Evolutionary conservation across 2,888 invertebrate genomes (phyloP).

Genomic region (Ommatoiulus sabulosus): DNA sequence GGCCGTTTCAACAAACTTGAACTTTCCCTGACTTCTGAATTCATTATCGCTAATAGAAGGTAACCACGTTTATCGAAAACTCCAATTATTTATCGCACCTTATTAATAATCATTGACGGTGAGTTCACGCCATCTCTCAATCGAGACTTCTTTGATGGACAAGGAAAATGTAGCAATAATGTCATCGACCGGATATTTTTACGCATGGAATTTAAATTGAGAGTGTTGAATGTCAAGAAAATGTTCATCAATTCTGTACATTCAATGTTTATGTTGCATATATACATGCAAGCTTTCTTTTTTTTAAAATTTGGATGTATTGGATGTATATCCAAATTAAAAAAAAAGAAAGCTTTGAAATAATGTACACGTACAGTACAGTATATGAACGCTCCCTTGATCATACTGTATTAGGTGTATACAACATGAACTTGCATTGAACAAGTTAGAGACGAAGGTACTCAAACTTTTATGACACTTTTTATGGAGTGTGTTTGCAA

Average conservation of each 20-base stretch:
- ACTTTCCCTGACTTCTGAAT: not conserved
- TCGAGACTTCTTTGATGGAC: not conserved
- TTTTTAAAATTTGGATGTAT: too few relatives aligned
- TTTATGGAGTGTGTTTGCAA: too few relatives aligned
- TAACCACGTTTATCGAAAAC: not conserved
- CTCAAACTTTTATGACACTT: too few relatives aligned
- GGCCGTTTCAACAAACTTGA: constrained; percentile 39
- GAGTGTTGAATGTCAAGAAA: not conserved
- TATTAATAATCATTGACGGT: not conserved
- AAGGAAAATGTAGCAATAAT: not conserved
- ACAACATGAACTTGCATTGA: too few relatives aligned
- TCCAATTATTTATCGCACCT: not conserved
- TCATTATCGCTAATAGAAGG: not conserved
- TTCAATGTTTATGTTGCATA: too few relatives aligned
- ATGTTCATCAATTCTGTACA: not conserved
- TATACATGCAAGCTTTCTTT: too few relatives aligned
- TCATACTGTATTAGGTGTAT: too few relatives aligned
- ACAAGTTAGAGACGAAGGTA: too few relatives aligned
- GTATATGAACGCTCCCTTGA: too few relatives aligned
- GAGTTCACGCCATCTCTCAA: not conserved
- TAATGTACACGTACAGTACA: too few relatives aligned
- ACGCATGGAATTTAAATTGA: not conserved
- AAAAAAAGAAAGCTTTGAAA: too few relatives aligned
- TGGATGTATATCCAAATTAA: too few relatives aligned
- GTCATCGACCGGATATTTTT: not conserved